phyloP scores from a whole-genome alignment of 2,113 vertebrate species.

The Pteronura brasiliensis region DNA sequence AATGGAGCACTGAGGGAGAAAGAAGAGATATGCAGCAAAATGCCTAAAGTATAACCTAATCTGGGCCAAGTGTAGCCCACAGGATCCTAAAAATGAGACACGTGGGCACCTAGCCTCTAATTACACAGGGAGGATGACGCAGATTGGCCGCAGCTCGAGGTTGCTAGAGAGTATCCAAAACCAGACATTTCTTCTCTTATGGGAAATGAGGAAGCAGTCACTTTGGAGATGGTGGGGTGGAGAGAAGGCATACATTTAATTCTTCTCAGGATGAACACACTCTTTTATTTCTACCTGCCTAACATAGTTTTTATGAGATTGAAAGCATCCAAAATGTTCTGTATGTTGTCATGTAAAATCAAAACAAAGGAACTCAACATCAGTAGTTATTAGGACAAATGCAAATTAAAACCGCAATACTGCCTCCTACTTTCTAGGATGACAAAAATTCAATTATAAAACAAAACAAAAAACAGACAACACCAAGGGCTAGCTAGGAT shows the following conservation, averaged over 20 bases:
- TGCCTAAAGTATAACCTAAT: conserved; percentile 65
- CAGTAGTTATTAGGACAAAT: neutral
- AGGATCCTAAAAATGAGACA: conserved; percentile 78
- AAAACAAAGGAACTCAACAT: neutral
- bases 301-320: neutral
- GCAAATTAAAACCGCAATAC: neutral
- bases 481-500: neutral
- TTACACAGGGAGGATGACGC: conserved; percentile 69
- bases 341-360: neutral
- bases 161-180: conserved; percentile 36
- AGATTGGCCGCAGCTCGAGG: conserved; percentile 40
- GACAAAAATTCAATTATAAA: conserved; percentile 7
- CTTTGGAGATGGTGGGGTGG: neutral
- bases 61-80: conserved; percentile 76
- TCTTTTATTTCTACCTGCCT: neutral
- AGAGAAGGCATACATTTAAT: neutral
- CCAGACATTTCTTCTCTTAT: conserved; percentile 32
- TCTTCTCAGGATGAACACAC: neutral
- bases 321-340: neutral
- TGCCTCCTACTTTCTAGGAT: neutral
- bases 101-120: conserved; percentile 75
- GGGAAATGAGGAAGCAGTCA: neutral
- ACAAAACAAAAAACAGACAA: neutral
- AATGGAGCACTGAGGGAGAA: neutral
- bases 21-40: conserved; percentile 25